Base-by-base conservation (phyloP, 2,113 vertebrate species). In the Seriola quinqueradiata region DNA sequence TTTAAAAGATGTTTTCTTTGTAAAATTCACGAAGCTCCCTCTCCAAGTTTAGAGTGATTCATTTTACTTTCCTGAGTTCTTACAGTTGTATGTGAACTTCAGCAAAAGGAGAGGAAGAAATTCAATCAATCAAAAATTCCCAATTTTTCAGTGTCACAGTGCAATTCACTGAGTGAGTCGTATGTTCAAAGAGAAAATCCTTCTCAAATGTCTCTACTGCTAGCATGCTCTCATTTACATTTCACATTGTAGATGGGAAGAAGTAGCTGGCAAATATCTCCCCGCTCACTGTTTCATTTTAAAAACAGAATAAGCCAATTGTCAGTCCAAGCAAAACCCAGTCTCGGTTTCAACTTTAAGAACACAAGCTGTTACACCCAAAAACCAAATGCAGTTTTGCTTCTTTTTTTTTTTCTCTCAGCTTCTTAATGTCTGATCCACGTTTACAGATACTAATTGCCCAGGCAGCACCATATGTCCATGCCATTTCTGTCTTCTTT, bases 361-460 rank as follows among this genome's bases (percentile, higher is more conserved):
- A 94, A 90, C 88, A 90, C 90, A 92, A 91, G 92, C 86, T 90
- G 93, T 90, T 90, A 71, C 66, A 74, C 61, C 75, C 54, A 83
- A 85, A 87, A 83, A 81, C 36, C 36, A 85, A 85, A 79, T 44
- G 34, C 23, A 66, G 63, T 85, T 73, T 89, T 86, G 34, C 28
- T 28, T 28, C 1, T 28, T 28, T 83, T 83, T 57, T 69, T 77
- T 71, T 42, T 40, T 73, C 65, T 88, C 83, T 92, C 77, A 86
- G 91, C 90, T 88, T 90, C 70, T 82, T 83, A 85, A 88, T 84
- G 89, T 93, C 88, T 93, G 91, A 95, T 94, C 92, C 78, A 77
- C 84, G 76, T 93, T 94, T 93, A 93, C 86, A 92, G 80, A 94
- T 91, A 92, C 89, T 94, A 94, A 94, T 95, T 95, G 90, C 87